These are phyloP conservation scores for Brenthis ino DNA, from an alignment of 2,888 invertebrate species.

Conservation along the genomic window DNA sequence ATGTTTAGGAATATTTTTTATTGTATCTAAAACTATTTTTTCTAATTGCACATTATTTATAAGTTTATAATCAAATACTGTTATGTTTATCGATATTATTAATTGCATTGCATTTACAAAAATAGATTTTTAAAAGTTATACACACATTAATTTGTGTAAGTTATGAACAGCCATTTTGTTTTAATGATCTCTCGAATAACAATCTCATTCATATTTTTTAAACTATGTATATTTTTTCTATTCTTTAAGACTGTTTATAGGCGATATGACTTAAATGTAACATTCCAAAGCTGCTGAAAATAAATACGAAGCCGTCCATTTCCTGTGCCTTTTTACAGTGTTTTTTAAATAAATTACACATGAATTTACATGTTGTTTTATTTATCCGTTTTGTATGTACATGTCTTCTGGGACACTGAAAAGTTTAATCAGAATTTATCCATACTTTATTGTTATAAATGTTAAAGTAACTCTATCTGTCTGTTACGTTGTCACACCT, in stretches of 20 bases:
- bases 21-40: no score
- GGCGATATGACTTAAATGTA: slow-evolving; percentile 17
- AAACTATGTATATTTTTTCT: background rate
- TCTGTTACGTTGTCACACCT: no score
- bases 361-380: slow-evolving; percentile 43
- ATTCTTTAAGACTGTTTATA: slow-evolving; percentile 3
- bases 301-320: slow-evolving; percentile 45
- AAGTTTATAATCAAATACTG: no score
- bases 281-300: slow-evolving; percentile 31
- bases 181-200: no score
- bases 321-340: slow-evolving; percentile 44
- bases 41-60: no score
- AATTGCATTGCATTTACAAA: no score
- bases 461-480: background rate
- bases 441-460: background rate
- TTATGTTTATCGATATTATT: no score
- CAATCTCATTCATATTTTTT: background rate
- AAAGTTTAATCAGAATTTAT: slow-evolving; percentile 32
- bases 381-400: slow-evolving; percentile 40
- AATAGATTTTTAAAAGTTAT: no score
- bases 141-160: no score
- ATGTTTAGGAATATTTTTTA: no score
- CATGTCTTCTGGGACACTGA: slow-evolving; percentile 46
- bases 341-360: slow-evolving; percentile 37
- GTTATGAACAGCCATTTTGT: no score